Evolutionary conservation across 2,888 invertebrate species (phyloP), one percentile per base, ranked within the genome.

Genomic region (Parascotia fuliginaria): DNA sequence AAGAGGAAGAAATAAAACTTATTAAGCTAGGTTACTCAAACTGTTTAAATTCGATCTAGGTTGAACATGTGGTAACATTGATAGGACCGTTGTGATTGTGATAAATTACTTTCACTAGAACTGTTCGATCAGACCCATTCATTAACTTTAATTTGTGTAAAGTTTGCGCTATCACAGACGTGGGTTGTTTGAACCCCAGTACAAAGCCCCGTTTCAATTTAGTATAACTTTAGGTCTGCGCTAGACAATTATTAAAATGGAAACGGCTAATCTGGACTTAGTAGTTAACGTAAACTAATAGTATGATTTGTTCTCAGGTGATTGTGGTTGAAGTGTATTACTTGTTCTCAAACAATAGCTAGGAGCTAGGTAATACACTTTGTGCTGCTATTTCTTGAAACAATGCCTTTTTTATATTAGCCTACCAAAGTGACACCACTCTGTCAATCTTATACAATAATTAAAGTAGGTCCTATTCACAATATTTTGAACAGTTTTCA

Each of bases 91-190:
- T 65, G 34, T 39, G 59, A 79, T 76, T 75, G 79, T 86, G 82
- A 88, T 86, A 81, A 85, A 88, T 88, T 73, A 73, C 77, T 65
- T 44, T 65, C 60, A 55, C 57, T 58, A 37, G 39, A 42, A 39
- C 47, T 45, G 16, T 29, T 38, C 51, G 57, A 72, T 65, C 53
- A n/a, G 75, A 75, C 65, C 65, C 55, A 72, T 75, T 79, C 83
- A 83, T 84, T 83, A 85, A 79, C 79, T 73, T 78, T 72, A 77
- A 83, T 86, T 85, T 82, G 81, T 82, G 76, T 79, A 80, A 78
- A 82, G 74, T 79, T 79, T 64, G 48, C 36, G 41, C 53, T 65
- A 65, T 65, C 49, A 64, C 64, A 73, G 73, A 82, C 77, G 76
- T 65, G 82, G 83, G 81, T 77, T 54, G 37, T 43, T 56, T 56